Evolutionary conservation across 2,888 invertebrate species (phyloP).

Genomic region (Allygus modestus): DNA sequence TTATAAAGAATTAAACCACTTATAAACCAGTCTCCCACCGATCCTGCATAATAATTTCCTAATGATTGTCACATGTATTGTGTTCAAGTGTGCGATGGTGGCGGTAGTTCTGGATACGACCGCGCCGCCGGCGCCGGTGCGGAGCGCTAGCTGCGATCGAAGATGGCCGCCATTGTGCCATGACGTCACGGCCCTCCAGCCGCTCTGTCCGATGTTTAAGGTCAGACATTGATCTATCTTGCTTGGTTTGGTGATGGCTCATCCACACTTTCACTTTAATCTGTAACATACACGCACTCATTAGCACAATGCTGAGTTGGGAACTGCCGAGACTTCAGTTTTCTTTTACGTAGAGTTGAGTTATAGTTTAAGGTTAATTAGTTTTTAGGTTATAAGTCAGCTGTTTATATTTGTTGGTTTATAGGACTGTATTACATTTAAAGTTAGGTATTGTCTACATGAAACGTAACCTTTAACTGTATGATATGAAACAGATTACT

Average conservation of each 20-base stretch:
- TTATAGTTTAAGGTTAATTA: not conserved
- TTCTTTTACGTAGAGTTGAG: not conserved
- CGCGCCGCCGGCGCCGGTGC: conserved; percentile 7
- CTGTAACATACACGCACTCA: conserved; percentile 14
- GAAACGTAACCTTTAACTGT: too few relatives aligned
- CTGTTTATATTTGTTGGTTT: not conserved
- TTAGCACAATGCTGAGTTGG: not conserved
- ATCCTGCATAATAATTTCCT: too few relatives aligned
- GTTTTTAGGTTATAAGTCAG: not conserved
- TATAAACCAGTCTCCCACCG: too few relatives aligned
- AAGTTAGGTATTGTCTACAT: too few relatives aligned
- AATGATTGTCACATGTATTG: too few relatives aligned
- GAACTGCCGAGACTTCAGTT: not conserved
- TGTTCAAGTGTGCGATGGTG: conserved; percentile 30
- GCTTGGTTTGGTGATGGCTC: conserved; percentile 15
- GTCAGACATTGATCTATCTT: conserved; percentile 31
- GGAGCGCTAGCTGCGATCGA: conserved; percentile 1
- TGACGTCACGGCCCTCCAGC: conserved; percentile 31
- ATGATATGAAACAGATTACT: too few relatives aligned
- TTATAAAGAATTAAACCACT: too few relatives aligned
- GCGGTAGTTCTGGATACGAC: conserved; percentile 37
- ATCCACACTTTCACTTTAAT: not conserved
- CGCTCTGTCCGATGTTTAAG: conserved; percentile 23
- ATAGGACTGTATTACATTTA: too few relatives aligned
- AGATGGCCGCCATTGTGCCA: conserved; percentile 10